Evolutionary conservation across 2,888 invertebrate species (phyloP), one percentile per base, ranked within the genome.

Genomic region (Campaea margaritaria): DNA sequence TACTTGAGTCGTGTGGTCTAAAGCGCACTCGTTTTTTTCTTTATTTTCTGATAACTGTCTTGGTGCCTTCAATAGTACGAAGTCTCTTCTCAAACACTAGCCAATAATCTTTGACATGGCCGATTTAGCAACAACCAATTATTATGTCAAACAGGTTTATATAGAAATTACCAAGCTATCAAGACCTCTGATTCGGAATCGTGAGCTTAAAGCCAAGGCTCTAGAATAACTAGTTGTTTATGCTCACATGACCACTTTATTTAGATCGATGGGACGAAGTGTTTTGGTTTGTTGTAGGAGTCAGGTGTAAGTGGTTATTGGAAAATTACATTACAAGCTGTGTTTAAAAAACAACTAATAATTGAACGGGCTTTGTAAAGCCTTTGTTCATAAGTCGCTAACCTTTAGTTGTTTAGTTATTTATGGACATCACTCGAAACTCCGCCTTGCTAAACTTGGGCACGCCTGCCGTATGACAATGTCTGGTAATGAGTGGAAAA

Each of bases 81-180:
- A n/a, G 34, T 12, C 16, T 8, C 51, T 16, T 58, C 57, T 51
- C 12, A n/a, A 11, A n/a, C 5, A 2, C 5, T 5, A 21, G 2
- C 21, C 3, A 14, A 27, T 51, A 27, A 15, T 58, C 58, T 47
- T 36, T 28, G 44, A 10, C 31, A 31, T 45, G 5, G 12, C 15
- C 10, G 13, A 16, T 13, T 31, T 52, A 42, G 15, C 16, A 48
- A 53, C 41, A 12, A 21, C 15, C 38, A 14, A 43, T 53, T 34
- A 43, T 14, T 47, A 52, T 52, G 27, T 39, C 15, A 53, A 53
- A 45, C 58, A 42, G 44, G 58, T 58, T 53, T 38, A 36, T 16
- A 21, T 1, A 8, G 28, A 31, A 43, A 7, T 9, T 1, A 12
- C 59, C 53, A 59, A 46, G 16, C 7, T 50, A 50, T 15, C n/a